Evolutionary conservation across 2,113 vertebrate genomes (phyloP).

Genomic region (Daphoenositta chrysoptera): DNA sequence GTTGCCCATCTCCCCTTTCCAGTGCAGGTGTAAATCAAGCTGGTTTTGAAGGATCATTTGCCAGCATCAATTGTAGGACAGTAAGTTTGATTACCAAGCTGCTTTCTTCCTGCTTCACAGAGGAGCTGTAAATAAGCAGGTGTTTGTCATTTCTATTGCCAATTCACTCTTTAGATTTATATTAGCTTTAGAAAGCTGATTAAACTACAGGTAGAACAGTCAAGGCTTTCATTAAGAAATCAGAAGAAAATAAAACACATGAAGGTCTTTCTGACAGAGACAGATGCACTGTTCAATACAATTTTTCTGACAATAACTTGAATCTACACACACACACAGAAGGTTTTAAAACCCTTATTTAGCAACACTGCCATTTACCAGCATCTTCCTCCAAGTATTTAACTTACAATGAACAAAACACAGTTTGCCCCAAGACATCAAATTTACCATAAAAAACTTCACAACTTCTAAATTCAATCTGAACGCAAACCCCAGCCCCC

Average conservation of each 20-base stretch:
- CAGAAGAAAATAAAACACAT: neutral
- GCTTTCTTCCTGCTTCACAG: neutral
- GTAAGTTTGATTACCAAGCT: neutral
- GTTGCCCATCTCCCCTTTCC: neutral
- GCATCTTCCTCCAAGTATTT: neutral
- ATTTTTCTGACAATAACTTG: neutral
- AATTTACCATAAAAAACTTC: neutral
- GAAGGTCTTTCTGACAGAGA: neutral
- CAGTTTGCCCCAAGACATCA: neutral
- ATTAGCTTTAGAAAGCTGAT: neutral
- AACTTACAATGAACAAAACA: neutral
- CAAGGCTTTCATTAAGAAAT: neutral
- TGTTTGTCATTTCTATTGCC: neutral
- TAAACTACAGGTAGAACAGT: neutral
- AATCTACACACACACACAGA: rapidly evolving
- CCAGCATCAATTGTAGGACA: neutral
- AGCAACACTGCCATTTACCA: neutral
- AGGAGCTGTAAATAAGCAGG: neutral
- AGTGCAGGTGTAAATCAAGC: neutral
- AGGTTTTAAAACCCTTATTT: neutral
- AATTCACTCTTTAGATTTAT: neutral
- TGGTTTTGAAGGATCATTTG: neutral
- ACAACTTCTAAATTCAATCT: neutral
- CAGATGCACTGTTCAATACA: neutral
- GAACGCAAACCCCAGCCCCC: neutral